Evolutionary conservation across 2,797 vertebrate genomes (phyloP).

Genomic region (Limosa lapponica): DNA sequence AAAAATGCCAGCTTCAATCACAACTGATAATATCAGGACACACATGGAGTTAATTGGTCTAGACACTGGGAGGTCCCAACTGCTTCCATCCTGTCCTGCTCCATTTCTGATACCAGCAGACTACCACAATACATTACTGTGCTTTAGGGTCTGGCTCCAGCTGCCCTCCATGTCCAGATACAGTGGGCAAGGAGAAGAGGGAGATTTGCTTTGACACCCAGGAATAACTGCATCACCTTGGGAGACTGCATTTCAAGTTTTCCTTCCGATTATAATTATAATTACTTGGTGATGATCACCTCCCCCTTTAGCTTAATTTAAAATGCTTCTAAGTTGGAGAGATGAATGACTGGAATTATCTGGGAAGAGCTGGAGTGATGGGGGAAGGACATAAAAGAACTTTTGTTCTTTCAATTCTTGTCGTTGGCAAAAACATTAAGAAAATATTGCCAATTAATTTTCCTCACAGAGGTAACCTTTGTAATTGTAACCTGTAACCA

Average conservation of each 20-base stretch:
- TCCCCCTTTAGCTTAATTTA: conserved; percentile 56
- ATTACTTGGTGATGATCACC: conserved; percentile 57
- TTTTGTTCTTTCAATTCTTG: conserved; percentile 11
- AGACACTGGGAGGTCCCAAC: neutral
- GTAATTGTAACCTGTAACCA: conserved; percentile 47
- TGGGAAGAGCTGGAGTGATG: conserved; percentile 35
- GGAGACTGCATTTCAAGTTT: conserved; percentile 40
- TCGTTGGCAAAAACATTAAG: conserved; percentile 29
- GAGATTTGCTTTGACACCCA: conserved; percentile 5
- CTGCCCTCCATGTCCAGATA: neutral
- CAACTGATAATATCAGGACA: neutral
- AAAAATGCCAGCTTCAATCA: conserved; percentile 1
- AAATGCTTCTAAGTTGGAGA: conserved; percentile 45
- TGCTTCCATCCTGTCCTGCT: neutral
- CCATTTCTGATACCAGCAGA: neutral
- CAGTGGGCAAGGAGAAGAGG: neutral
- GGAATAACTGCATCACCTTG: conserved; percentile 42
- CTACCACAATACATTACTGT: neutral
- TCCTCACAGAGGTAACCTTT: conserved; percentile 33
- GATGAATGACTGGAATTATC: conserved; percentile 49
- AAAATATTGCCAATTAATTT: conserved; percentile 57
- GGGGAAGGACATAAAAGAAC: conserved; percentile 31
- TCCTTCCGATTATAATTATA: conserved; percentile 52
- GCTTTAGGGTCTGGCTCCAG: neutral
- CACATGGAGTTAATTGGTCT: neutral